phyloP scores from a whole-genome alignment of 2,113 vertebrate species.

The Megatriorchis doriae region DNA sequence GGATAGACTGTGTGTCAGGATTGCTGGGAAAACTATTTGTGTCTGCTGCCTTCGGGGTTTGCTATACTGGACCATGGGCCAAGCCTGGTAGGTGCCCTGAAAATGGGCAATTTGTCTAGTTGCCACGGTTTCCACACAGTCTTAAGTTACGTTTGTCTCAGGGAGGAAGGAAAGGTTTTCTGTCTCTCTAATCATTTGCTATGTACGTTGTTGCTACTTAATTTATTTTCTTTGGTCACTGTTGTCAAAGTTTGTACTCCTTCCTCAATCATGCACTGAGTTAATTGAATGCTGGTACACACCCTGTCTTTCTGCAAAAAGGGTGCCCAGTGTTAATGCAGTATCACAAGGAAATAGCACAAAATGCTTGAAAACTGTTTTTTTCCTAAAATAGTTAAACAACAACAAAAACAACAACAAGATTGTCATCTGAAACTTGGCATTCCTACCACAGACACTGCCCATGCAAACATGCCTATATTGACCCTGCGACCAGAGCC shows the following conservation, averaged over 20 bases:
- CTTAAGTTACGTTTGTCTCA: not conserved
- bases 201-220: not conserved
- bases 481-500: not conserved
- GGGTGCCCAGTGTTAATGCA: fast-evolving
- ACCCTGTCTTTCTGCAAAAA: not conserved
- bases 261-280: not conserved
- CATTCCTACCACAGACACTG: not conserved
- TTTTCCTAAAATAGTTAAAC: not conserved
- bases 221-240: not conserved
- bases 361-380: not conserved
- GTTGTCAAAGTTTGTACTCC: not conserved
- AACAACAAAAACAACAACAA: not conserved
- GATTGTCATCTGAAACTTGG: not conserved
- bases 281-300: not conserved
- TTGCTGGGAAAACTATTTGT: not conserved
- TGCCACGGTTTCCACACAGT: not conserved
- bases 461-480: not conserved
- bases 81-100: not conserved
- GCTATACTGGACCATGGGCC: not conserved
- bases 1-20: not conserved
- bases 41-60: not conserved
- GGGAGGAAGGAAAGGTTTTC: not conserved
- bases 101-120: not conserved
- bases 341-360: not conserved
- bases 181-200: not conserved